phyloP scores from a whole-genome alignment of 2,797 vertebrate genomes.

The Lagocephalus sceleratus region DNA sequence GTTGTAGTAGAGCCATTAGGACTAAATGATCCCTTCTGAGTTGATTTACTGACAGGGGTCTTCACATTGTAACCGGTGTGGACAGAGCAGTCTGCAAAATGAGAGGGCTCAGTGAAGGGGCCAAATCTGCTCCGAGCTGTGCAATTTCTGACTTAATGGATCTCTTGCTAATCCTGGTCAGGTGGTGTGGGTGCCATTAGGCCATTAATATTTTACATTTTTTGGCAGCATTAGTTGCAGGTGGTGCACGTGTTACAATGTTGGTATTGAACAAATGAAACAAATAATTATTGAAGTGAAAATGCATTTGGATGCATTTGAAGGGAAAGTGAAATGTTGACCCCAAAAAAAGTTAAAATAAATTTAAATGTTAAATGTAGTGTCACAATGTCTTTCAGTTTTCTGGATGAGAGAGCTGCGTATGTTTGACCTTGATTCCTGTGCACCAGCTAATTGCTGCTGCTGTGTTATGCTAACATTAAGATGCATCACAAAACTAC shows the following conservation, averaged over 20 bases:
- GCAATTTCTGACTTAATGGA: conserved; percentile 10
- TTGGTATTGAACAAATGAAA: background rate
- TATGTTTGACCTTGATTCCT: conserved; percentile 22
- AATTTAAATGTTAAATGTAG: background rate
- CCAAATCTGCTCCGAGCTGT: conserved; percentile 12
- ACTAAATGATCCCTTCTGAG: conserved; percentile 65
- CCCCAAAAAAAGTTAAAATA: background rate
- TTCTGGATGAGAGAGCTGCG: background rate
- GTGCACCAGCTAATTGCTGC: too few relatives aligned
- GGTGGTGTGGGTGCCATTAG: background rate
- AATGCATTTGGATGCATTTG: too few relatives aligned
- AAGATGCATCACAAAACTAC: conserved; percentile 48
- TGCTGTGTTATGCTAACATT: conserved; percentile 50
- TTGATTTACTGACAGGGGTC: conserved; percentile 59
- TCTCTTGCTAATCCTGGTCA: conserved; percentile 4
- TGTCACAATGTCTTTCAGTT: background rate
- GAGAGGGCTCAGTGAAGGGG: conserved; percentile 21
- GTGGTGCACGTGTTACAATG: background rate
- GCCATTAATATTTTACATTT: too few relatives aligned
- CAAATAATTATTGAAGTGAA: background rate
- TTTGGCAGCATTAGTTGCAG: background rate
- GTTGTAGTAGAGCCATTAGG: conserved; percentile 63
- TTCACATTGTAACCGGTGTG: conserved; percentile 50
- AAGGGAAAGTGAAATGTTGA: too few relatives aligned
- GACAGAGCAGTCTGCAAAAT: conserved; percentile 24